Conservation (phyloP, 2,888 invertebrate species). For the Xanthostigma xanthostigma region DNA sequence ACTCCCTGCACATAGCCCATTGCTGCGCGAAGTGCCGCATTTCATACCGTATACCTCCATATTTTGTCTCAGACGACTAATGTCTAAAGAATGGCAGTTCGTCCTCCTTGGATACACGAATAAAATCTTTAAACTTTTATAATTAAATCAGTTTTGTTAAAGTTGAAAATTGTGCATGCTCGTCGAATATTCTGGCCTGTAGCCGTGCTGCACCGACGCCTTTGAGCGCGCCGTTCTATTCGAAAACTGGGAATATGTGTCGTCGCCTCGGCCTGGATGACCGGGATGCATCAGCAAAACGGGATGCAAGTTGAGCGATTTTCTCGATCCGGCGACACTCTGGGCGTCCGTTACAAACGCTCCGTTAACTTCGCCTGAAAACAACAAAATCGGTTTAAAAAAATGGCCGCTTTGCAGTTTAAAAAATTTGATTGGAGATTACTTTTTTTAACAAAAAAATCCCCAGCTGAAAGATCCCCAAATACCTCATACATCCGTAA, state of each 20-base stretch:
- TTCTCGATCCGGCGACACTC: conserved; percentile 71
- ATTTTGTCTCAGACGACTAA: no score
- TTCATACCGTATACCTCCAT: no score
- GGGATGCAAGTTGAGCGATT: conserved; percentile 74
- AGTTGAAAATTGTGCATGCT: conserved; percentile 58
- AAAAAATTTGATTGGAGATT: background rate
- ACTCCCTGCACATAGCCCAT: no score
- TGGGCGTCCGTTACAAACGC: conserved; percentile 76
- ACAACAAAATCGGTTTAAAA: background rate
- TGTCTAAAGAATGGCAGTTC: background rate
- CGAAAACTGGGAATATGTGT: conserved; percentile 68
- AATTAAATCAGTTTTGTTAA: conserved; percentile 20
- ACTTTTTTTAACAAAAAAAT: background rate
- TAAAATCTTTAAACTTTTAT: background rate
- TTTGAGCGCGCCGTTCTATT: conserved; percentile 44
- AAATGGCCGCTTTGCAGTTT: background rate
- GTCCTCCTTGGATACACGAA: no score
- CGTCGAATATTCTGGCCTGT: conserved; percentile 39
- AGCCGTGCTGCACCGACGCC: conserved; percentile 32
- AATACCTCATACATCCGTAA: no score
- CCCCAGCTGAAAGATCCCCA: background rate
- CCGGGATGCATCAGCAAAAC: conserved; percentile 64
- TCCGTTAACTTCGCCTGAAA: conserved; percentile 74
- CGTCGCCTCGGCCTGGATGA: conserved; percentile 45
- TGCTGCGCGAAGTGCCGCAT: no score